phyloP scores from a whole-genome alignment of 1,140 invertebrate genomes.

The Hylyphantes graminicola region DNA sequence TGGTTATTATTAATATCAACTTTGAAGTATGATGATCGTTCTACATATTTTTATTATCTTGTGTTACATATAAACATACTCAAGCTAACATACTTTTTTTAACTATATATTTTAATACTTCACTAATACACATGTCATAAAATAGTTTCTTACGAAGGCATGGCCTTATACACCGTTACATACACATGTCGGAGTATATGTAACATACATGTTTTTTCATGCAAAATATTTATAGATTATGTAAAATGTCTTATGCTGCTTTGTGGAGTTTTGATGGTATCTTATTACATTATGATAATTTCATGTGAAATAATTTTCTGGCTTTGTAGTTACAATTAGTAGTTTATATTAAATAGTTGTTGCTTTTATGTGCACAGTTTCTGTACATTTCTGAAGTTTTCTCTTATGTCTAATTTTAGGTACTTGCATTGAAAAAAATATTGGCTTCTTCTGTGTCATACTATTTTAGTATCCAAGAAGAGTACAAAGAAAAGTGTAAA shows the following conservation, averaged over 20 bases:
- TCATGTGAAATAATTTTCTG: not conserved
- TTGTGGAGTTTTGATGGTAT: not conserved
- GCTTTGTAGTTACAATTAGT: not conserved
- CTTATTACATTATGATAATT: not conserved
- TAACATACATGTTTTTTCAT: too few relatives aligned
- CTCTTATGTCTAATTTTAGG: not conserved
- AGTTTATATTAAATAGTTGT: not conserved
- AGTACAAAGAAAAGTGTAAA: constrained; percentile 25
- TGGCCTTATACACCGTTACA: too few relatives aligned
- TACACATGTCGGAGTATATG: too few relatives aligned
- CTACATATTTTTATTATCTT: too few relatives aligned
- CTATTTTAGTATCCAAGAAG: constrained; percentile 41
- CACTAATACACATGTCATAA: too few relatives aligned
- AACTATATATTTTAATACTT: too few relatives aligned
- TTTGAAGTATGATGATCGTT: too few relatives aligned
- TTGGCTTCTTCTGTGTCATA: constrained; percentile 9
- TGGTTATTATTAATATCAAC: too few relatives aligned
- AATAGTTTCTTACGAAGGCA: too few relatives aligned
- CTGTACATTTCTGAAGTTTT: not conserved
- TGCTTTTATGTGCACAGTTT: not conserved
- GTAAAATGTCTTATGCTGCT: not conserved
- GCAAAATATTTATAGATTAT: not conserved
- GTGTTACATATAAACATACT: too few relatives aligned
- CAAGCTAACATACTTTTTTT: too few relatives aligned
- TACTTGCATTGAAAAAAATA: constrained; percentile 19